These are phyloP conservation scores for Megatriorchis doriae DNA, from an alignment of 2,113 vertebrate species.

Conservation along the genomic window DNA sequence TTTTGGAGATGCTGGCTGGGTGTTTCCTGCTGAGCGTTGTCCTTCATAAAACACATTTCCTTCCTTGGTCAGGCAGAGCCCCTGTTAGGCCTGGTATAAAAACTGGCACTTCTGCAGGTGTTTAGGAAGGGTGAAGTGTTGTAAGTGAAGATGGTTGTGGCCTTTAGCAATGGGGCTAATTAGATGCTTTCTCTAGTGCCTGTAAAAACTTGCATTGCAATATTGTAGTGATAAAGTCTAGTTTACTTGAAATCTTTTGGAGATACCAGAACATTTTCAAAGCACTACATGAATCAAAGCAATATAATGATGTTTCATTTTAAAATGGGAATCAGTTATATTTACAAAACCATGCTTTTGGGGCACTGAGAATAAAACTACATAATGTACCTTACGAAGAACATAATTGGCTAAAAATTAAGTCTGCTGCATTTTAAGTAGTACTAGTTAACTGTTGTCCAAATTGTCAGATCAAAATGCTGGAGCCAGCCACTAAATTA, in stretches of 20 bases:
- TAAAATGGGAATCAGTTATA: neutral
- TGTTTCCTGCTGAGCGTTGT: neutral
- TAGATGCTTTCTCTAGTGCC: neutral
- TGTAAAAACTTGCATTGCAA: neutral
- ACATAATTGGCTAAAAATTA: neutral
- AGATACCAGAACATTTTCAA: neutral
- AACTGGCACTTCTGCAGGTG: neutral
- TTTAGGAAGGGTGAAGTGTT: neutral
- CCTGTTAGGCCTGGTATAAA: neutral
- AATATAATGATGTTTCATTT: neutral
- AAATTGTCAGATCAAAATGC: neutral
- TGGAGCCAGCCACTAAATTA: neutral
- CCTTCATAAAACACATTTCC: neutral
- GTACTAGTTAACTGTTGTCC: neutral
- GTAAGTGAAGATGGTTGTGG: neutral
- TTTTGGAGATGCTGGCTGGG: neutral
- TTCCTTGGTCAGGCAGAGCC: neutral
- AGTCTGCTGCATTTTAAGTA: neutral
- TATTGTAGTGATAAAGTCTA: neutral
- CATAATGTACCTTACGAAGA: neutral
- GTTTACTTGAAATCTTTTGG: neutral
- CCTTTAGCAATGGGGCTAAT: neutral
- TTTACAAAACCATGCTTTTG: neutral
- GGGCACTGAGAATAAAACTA: neutral
- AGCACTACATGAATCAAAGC: neutral